These are phyloP conservation scores for Allacma fusca DNA, from an alignment of 2,888 invertebrate genomes.

Conservation along the genomic window DNA sequence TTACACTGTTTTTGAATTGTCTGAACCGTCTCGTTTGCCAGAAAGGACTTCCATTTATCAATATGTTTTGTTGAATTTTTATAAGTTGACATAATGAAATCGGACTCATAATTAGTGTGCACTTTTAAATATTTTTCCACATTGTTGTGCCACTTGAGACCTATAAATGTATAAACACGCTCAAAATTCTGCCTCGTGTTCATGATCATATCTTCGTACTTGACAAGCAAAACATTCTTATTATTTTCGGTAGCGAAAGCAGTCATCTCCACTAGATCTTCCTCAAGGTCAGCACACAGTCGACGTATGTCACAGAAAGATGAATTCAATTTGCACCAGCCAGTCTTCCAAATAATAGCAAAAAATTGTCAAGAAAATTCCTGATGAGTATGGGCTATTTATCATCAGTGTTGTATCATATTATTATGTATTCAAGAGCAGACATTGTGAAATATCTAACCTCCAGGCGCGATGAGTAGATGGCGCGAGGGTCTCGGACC, in stretches of 20 bases:
- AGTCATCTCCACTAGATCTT: slow-evolving; percentile 17
- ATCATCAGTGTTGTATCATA: neutral
- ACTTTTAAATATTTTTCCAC: slow-evolving; percentile 5
- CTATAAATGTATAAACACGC: neutral
- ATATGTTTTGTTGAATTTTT: neutral
- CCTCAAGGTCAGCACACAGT: slow-evolving; percentile 16
- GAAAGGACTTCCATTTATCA: slow-evolving; percentile 15
- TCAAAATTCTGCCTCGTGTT: slow-evolving; percentile 13
- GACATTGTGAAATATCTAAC: neutral
- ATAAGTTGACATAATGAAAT: slow-evolving; percentile 24
- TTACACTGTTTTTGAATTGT: slow-evolving; percentile 13
- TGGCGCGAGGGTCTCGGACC: slow-evolving; percentile 31
- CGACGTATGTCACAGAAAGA: slow-evolving; percentile 6
- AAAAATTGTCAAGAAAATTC: neutral
- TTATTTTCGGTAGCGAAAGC: neutral
- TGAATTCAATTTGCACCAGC: neutral
- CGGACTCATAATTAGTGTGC: neutral
- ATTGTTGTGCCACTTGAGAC: slow-evolving; percentile 22
- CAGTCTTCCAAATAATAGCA: neutral
- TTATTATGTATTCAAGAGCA: neutral
- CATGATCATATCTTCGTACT: slow-evolving; percentile 27
- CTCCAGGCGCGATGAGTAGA: slow-evolving; percentile 21
- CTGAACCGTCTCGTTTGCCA: neutral
- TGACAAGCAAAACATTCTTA: slow-evolving; percentile 5
- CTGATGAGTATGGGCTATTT: too few species aligned